Conservation (phyloP, 1,140 invertebrate genomes). For the Epicauta chinensis region DNA sequence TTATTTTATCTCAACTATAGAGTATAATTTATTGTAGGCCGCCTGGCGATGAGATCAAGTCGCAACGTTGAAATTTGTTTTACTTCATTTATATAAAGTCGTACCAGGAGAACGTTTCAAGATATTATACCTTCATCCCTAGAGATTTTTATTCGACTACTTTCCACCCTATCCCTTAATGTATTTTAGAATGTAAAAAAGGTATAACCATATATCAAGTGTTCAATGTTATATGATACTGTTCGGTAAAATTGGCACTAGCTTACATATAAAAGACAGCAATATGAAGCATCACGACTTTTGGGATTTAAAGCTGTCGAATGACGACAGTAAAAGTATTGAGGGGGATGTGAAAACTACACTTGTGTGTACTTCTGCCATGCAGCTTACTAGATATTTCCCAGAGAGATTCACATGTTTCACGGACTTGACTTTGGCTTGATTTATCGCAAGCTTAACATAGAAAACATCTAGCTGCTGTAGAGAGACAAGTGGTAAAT, state of each 20-base stretch:
- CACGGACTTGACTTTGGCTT: too few relatives aligned
- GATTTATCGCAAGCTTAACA: too few relatives aligned
- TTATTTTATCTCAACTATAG: conserved; percentile 40
- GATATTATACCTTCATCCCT: conserved; percentile 23
- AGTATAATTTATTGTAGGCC: conserved; percentile 36
- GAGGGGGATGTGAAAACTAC: too few relatives aligned
- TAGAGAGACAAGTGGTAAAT: too few relatives aligned
- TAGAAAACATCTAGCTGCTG: too few relatives aligned
- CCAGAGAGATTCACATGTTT: too few relatives aligned
- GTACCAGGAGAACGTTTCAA: conserved; percentile 15
- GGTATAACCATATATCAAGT: conserved; percentile 25
- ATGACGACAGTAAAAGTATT: too few relatives aligned
- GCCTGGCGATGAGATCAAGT: conserved; percentile 18
- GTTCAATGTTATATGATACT: conserved; percentile 31
- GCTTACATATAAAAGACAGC: conserved; percentile 33
- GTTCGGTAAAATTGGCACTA: conserved; percentile 31
- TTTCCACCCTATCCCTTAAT: conserved; percentile 23
- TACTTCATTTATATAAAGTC: conserved; percentile 34
- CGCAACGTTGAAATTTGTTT: conserved; percentile 29
- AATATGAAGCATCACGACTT: conserved; percentile 35
- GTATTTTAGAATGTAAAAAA: not conserved
- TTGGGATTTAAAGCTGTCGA: conserved; percentile 12
- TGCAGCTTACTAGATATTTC: too few relatives aligned
- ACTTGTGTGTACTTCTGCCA: too few relatives aligned
- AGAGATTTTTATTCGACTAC: conserved; percentile 24